Evolutionary conservation across 2,113 vertebrate genomes (phyloP), one percentile per base, ranked within the genome.

Genomic region (Nesogale talazaci): DNA sequence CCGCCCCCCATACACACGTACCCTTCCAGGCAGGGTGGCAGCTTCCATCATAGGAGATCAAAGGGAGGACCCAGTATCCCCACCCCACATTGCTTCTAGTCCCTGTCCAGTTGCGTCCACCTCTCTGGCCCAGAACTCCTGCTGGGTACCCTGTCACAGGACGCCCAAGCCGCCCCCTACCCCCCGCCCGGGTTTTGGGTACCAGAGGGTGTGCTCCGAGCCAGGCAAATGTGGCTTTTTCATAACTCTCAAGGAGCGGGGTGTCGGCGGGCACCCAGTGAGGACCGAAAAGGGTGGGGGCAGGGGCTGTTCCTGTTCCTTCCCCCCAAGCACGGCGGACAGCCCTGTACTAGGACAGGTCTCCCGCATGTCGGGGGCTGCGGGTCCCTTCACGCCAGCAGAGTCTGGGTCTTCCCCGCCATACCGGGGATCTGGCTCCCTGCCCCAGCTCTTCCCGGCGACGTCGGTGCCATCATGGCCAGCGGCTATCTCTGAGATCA

Each of bases 401-500:
- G 56, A 40, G 40, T 59, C 94, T 77, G 12, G 1, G 40, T 23
- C 4, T 10, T 4, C 38, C 25, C 3, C 25, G 12, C 40, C 36
- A 2, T n/a, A n/a, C n/a, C n/a, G n/a, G 2, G 11, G 69, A 34
- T 36, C 29, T n/a, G n/a, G 52, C 16, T 27, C 22, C n/a, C 74
- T 17, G 12, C 1, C 40, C 69, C 67, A 57, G 61, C 65, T 59
- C 90, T 93, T 89, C 22, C 42, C 61, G 94, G 94, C 92, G 89
- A 82, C 79, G 88, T 59, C 89, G 93, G n/a, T 78, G 87, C 85
- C 61, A 52, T 2, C 10, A 74, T 82, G 63, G 82, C 88, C 59
- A 75, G 34, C 69, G 77, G 61, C 94, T 96, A 89, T 96, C 96
- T 69, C 34, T 80, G 90, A 93, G 94, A 96, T 42, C 88, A 94